Evolutionary conservation across 2,113 vertebrate species (phyloP), one percentile per base, ranked within the genome.

Genomic region (Dasyornis broadbenti): DNA sequence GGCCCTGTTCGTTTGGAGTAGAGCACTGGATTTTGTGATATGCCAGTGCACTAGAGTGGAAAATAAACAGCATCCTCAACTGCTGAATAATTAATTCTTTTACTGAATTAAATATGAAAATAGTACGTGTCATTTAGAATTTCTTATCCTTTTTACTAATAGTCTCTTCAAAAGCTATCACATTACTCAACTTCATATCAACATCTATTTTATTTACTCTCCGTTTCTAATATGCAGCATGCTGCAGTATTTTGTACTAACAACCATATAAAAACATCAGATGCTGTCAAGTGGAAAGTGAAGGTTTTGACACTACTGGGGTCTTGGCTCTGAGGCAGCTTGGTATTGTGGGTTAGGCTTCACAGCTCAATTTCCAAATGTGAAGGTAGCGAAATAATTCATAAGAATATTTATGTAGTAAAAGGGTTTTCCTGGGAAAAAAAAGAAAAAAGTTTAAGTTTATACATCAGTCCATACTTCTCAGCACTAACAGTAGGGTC

Each of bases 41-140:
- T 35, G 68, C n/a, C 59, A 90, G 78, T 68, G 66, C 87, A 81
- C 23, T 71, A 22, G 68, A 81, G 79, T 84, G 52, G 88, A 96
- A 96, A 95, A 90, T 21, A 71, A 66, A 71, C 49, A 73, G 26
- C 76, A 83, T 69, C 35, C 40, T 75, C 68, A 81, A 20, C 64
- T 88, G n/a, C 57, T 95, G 66, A 95, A 96, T 95, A 94, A 96
- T 95, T 83, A 86, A 95, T 66, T 86, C 4, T 59, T 90, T 82
- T 59, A 77, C 56, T 94, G 68, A 96, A 90, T 93, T 96, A 93
- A 94, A 95, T 90, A 96, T 94, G 47, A 93, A 96, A 95, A 95
- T 64, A 20, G 22, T 54, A 56, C 31, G 47, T 11, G 71, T 86
- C 53, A 92, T 83, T 60, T 70, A 70, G 71, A 93, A 96, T 83